Evolutionary conservation across 2,113 vertebrate genomes (phyloP), one percentile per base, ranked within the genome.

Genomic region (Sinocyclocheilus anophthalmus): DNA sequence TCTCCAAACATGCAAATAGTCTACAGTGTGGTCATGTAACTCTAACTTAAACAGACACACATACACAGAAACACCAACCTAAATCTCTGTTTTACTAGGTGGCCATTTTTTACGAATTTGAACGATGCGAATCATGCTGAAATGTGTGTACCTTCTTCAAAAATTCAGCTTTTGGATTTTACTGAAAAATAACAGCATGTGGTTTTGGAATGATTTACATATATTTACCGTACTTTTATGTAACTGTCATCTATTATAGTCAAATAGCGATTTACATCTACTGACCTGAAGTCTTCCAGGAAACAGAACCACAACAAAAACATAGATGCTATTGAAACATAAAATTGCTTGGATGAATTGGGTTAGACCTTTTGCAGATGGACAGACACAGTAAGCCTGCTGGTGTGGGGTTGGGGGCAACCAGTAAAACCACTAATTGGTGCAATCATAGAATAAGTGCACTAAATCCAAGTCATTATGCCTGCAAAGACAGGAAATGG

Each of bases 371-470:
- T 37, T 30, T 70, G 63, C 57, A 77, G 85, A 33, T 57, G 55
- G 48, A 80, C 48, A 80, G 39, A 86, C 42, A 48, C 5, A 76
- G 53, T 63, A 26, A 76, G n/a, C 42, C 45, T 70, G 81, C 42
- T 61, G 61, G 22, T 77, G 72, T 59, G 42, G 61, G 55, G 22
- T 75, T 72, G 45, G 72, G 76, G 59, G 39, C 76, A 77, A 63
- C 86, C 39, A 61, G 83, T 72, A 90, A 88, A 91, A 90, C 89
- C 85, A 83, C 90, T 91, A 91, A 92, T 90, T 93, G 90, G 80
- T 82, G 89, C 90, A 91, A 91, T 94, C 90, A 92, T 90, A 92
- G 91, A 92, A 94, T 92, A 92, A 92, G 90, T 85, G 80, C 91
- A 90, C 84, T 93, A 91, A 93, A 92, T 93, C 91, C 90, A 91